Percentiles rank a stretch among this genome's conserved stretches.
These are phyloP conservation scores for Monochamus alternatus DNA, from an alignment of 2,888 invertebrate species.

Conservation along the genomic window DNA sequence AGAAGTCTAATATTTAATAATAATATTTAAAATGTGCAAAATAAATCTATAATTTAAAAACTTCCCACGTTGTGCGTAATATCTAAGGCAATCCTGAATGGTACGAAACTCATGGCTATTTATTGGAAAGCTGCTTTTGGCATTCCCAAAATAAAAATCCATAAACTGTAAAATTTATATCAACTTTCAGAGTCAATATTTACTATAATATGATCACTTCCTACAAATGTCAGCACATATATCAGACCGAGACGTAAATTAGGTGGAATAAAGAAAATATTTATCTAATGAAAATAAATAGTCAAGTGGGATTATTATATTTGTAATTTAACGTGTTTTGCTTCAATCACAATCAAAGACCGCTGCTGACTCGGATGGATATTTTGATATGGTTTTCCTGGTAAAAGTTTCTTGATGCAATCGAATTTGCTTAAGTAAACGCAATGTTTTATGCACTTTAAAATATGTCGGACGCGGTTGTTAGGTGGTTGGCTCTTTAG, in stretches of 20 bases:
- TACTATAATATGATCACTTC: conserved; percentile 7
- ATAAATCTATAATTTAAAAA: no score
- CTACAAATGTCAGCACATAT: conserved; percentile 10
- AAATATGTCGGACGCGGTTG: background rate
- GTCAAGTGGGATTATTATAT: conserved; percentile 9
- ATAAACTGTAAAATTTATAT: background rate
- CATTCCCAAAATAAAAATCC: background rate
- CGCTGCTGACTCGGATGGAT: background rate
- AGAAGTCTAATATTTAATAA: no score
- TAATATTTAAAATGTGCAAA: no score
- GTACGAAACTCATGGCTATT: no score
- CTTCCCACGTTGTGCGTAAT: no score
- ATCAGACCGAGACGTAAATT: conserved; percentile 29
- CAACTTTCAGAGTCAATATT: conserved; percentile 3
- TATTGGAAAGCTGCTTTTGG: no score
- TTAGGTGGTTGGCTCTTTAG: background rate
- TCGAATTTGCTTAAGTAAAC: background rate
- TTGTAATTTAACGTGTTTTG: conserved; percentile 9
- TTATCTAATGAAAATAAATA: conserved; percentile 26
- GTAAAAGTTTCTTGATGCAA: background rate
- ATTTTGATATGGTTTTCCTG: background rate
- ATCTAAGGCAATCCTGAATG: no score
- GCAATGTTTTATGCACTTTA: background rate
- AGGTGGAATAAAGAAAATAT: conserved; percentile 26
- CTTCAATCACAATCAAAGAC: background rate